Conservation (phyloP, 2,797 vertebrate species). For the Microctenopoma stevenorrisi region DNA sequence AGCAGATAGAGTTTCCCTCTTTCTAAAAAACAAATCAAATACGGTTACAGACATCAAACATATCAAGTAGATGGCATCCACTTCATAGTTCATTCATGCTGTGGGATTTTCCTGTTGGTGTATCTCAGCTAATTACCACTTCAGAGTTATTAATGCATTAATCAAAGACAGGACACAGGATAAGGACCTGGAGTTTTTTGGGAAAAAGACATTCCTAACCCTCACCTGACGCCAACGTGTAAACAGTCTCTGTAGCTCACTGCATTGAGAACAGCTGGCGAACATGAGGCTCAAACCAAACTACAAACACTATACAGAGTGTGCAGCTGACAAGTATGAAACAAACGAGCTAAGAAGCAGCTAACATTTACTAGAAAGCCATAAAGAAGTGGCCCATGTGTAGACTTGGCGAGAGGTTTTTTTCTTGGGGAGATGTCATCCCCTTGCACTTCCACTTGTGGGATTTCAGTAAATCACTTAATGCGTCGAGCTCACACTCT, state of each 20-base stretch:
- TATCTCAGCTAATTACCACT: constrained; percentile 22
- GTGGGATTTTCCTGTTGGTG: not conserved
- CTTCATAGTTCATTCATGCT: no score
- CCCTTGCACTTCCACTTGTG: constrained; percentile 16
- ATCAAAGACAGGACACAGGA: constrained; percentile 9
- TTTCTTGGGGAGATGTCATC: constrained; percentile 13
- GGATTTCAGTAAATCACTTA: constrained; percentile 76
- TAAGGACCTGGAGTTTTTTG: constrained; percentile 11
- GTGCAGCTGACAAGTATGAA: constrained; percentile 50
- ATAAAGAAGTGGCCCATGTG: constrained; percentile 37
- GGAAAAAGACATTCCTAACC: constrained; percentile 33
- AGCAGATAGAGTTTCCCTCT: no score
- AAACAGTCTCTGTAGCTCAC: constrained; percentile 1
- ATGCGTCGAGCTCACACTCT: constrained; percentile 55
- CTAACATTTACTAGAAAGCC: constrained; percentile 59
- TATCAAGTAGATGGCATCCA: not conserved
- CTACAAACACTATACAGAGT: constrained; percentile 53
- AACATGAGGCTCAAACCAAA: constrained; percentile 33
- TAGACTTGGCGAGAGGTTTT: constrained; percentile 5
- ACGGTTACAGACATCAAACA: not conserved
- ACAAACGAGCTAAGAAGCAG: constrained; percentile 52
- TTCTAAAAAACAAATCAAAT: not conserved
- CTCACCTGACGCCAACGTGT: not conserved
- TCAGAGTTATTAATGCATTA: constrained; percentile 8
- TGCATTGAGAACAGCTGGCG: constrained; percentile 11